Base-by-base conservation (phyloP, 2,113 vertebrate species). In the Pygoscelis adeliae region DNA sequence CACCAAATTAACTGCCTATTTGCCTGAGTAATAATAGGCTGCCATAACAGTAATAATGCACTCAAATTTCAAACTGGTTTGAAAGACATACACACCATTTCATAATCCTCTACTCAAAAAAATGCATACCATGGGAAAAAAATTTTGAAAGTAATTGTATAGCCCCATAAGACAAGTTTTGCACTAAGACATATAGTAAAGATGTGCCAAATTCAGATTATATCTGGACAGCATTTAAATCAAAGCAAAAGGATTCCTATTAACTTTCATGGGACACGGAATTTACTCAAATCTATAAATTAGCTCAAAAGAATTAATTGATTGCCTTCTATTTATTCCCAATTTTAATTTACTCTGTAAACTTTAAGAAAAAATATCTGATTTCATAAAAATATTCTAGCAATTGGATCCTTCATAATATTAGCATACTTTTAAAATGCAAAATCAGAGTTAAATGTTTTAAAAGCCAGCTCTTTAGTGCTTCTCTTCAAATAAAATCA, bases 341-440 rank as follows among this genome's bases (percentile, higher is more conserved):
- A 70, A 65, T 84, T 93, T 95, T 55, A 81, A 49, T 95, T 93
- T 72, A 30, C 55, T 55, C 7, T 26, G 22, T 23, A 91, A 95
- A 93, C 49, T 87, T 89, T 61, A 63, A 80, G 25, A 13, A 52
- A 85, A 91, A 65, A 67, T 13, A 77, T 56, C 83, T 61, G 56
- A 85, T 79, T 95, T 92, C 25, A 46, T 72, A 95, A 65, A 89
- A 93, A 82, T 89, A 94, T 96, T 90, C 65, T 15, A 49, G 25
- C 46, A 97, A 91, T 95, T 95, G 82, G 44, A 91, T 95, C 89
- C 40, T 67, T 93, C 50, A 14, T 11, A 19, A 42, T 46, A 96
- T 97, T 97, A 97, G 56, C 96, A 97, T 97, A 91, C 89, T 79
- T 96, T 95, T 95, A 89, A 96, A 96, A 96, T 96, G 95, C 62